Base-by-base conservation (phyloP, 1,140 invertebrate genomes). In the Dendrolimus punctatus region DNA sequence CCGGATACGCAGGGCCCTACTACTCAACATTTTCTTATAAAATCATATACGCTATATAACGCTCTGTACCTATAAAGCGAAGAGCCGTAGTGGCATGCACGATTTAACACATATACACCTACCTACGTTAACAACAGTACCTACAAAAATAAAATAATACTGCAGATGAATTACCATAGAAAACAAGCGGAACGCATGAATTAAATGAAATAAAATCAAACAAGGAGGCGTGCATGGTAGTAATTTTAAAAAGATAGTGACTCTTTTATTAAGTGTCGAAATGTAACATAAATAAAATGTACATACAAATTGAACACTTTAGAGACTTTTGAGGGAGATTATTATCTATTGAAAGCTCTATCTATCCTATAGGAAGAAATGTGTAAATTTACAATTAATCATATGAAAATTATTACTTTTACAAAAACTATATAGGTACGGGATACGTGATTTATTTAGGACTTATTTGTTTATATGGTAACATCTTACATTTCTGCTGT, bases 141-240 rank as follows among this genome's bases (percentile, higher is more conserved):
- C n/a, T n/a, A n/a, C 64, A 52, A 74, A 71, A 82, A 80, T 80
- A 83, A 85, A 85, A 83, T 79, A 85, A 83, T 78, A 68, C 67
- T 59, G 45, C 59, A 76, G 60, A 78, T 71, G 73, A 83, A 83
- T 82, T 80, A 82, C 76, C 80, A 80, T 83, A 80, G 65, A 76
- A 64, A 79, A 76, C 73, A 68, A 82, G 78, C 79, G 80, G 70
- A 83, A 80, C 76, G 73, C 61, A 68, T 62, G 77, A 71, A 76
- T 78, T 75, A 72, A 78, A 71, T 76, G 66, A 81, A 80, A 80
- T 73, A 73, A 64, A 76, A 75, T 76, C 69, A 75, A 73, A 73
- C 71, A 71, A 69, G 64, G 60, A 69, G 70, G 56, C 58, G 67
- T 66, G 62, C 67, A 65, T 68, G 70, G 61, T 57, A 44, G 40